Evolutionary conservation across 2,888 invertebrate genomes (phyloP).

Genomic region (Xestia ashworthii): DNA sequence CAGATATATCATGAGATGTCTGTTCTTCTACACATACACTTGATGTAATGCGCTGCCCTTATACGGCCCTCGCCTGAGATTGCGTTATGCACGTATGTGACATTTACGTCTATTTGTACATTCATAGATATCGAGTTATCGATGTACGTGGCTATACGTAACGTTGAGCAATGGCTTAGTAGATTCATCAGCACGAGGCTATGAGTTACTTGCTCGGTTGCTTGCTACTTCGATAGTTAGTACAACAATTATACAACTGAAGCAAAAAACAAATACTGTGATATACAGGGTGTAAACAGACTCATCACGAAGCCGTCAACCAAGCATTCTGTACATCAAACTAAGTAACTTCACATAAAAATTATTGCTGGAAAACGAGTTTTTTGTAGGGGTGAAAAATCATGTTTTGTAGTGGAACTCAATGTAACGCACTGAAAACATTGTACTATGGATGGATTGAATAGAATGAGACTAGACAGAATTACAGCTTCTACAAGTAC

Average conservation of each 20-base stretch:
- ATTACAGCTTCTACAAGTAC: too few relatives aligned
- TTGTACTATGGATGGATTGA: too few relatives aligned
- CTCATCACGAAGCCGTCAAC: too few relatives aligned
- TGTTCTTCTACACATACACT: neutral
- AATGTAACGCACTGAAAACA: too few relatives aligned
- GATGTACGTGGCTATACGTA: neutral
- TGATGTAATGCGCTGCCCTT: neutral
- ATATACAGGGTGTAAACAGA: too few relatives aligned
- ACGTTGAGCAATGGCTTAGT: conserved; percentile 6
- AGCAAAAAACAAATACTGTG: neutral
- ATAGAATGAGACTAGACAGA: too few relatives aligned
- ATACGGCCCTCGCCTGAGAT: conserved; percentile 6
- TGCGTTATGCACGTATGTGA: conserved; percentile 7
- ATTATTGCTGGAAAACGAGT: too few relatives aligned
- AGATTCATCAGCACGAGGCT: neutral
- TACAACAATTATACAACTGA: neutral
- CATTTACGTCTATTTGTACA: conserved; percentile 18
- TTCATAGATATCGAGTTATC: neutral
- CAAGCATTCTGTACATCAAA: too few relatives aligned
- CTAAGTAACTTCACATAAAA: too few relatives aligned
- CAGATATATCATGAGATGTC: neutral
- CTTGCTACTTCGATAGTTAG: neutral
- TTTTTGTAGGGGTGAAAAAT: too few relatives aligned
- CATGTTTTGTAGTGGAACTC: too few relatives aligned
- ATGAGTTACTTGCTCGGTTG: neutral